Evolutionary conservation across 2,797 vertebrate species (phyloP), one percentile per base, ranked within the genome.

Genomic region (Sebastes reedi): DNA sequence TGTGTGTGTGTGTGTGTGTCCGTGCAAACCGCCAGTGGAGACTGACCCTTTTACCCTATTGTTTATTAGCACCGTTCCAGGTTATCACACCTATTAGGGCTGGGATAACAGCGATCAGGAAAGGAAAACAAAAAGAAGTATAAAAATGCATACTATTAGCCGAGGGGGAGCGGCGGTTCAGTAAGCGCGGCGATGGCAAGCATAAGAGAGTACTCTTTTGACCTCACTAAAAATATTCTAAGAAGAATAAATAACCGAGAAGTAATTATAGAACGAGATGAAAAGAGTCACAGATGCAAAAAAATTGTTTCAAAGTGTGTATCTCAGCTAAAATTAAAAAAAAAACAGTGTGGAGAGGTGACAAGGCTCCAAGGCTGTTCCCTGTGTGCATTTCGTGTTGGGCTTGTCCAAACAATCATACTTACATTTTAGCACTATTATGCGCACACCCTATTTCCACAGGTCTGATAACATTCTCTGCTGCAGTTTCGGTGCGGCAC

Each of bases 401-500:
- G 87, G 91, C 93, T 93, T 94, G 89, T 94, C 91, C 95, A 95
- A 95, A 95, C 94, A 95, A 91, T 94, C 93, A 91, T 88, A 94
- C 92, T 92, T 92, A 90, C 92, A 95, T 96, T 94, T 95, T 94
- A 93, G 88, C 92, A 91, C 93, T 82, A 94, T 95, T 93, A 95
- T 87, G 87, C 70, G 65, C 92, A 88, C 93, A 84, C 93, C 91
- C 92, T 83, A 88, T 94, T 95, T 96, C 95, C 91, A 96, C 95
- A 96, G 94, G 96, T 96, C 96, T 95, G 97, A 97, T 97, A 97
- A 97, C 94, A 95, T 96, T 97, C 96, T 97, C 94, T 39, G 89
- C 85, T 93, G 94, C 95, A 94, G 95, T 96, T 97, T 96, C 95
- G 92, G 95, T 94, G 95, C 95, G 95, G 91, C 96, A 95, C 96